Percentiles rank a stretch among this genome's conserved stretches.
Conservation (phyloP, 2,113 vertebrate genomes). For the Desmodus rotundus region DNA sequence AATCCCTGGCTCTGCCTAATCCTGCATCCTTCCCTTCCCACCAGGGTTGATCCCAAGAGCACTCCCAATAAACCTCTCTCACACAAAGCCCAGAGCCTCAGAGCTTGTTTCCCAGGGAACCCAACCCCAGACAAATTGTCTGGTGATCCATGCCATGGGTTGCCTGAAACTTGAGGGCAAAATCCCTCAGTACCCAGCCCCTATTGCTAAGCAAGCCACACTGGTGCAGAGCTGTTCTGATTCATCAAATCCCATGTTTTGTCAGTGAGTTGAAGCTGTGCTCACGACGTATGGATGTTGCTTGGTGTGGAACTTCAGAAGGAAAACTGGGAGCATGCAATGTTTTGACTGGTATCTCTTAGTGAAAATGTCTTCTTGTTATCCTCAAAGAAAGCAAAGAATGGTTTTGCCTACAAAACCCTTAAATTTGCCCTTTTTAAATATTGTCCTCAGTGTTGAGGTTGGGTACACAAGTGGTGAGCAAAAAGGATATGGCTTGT, state of each 20-base stretch:
- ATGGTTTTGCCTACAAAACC: neutral
- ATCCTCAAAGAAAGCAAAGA: neutral
- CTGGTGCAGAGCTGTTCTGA: neutral
- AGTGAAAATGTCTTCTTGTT: neutral
- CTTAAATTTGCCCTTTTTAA: neutral
- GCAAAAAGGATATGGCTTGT: rapidly evolving
- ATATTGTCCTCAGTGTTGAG: neutral
- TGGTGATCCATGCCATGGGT: neutral
- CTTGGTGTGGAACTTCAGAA: neutral
- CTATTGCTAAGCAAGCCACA: neutral
- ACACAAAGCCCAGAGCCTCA: neutral
- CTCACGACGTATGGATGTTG: neutral
- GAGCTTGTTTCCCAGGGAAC: neutral
- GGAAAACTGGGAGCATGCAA: neutral
- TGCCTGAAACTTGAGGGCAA: neutral
- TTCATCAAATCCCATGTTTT: neutral
- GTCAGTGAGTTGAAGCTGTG: neutral
- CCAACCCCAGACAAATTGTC: neutral
- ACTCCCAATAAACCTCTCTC: neutral
- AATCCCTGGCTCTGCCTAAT: neutral
- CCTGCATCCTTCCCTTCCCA: neutral
- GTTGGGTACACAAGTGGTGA: neutral
- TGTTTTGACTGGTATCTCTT: neutral
- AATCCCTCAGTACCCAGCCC: neutral
- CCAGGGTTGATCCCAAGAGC: neutral